Evolutionary conservation across 2,113 vertebrate genomes (phyloP).

Genomic region (Narcine bancroftii): DNA sequence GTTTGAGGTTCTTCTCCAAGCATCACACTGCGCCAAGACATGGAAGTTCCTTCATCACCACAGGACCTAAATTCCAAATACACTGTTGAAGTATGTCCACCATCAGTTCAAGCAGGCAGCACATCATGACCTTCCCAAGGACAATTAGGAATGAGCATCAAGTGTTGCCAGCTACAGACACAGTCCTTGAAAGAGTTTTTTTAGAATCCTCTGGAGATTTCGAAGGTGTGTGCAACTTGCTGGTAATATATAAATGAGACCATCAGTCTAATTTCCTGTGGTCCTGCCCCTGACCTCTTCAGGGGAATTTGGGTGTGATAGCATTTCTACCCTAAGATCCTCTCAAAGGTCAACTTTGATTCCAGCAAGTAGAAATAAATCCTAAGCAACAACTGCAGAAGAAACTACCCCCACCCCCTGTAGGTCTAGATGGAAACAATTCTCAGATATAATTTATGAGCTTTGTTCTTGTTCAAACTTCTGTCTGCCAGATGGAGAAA

Average conservation of each 20-base stretch:
- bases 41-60: no score
- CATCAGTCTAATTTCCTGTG: background rate
- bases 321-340: background rate
- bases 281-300: background rate
- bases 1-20: no score
- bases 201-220: no score
- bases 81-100: no score
- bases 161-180: no score
- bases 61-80: no score
- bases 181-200: no score
- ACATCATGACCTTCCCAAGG: no score
- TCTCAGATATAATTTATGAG: background rate
- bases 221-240: background rate
- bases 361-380: conserved; percentile 14
- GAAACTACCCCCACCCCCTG: background rate
- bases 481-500: conserved; percentile 51
- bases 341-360: background rate
- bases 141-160: no score
- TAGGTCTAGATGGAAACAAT: background rate
- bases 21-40: no score
- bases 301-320: background rate
- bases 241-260: background rate
- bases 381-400: background rate
- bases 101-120: no score
- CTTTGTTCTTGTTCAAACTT: conserved; percentile 43